These are phyloP conservation scores for Ursus arctos DNA, from an alignment of 2,113 vertebrate genomes.

Conservation along the genomic window DNA sequence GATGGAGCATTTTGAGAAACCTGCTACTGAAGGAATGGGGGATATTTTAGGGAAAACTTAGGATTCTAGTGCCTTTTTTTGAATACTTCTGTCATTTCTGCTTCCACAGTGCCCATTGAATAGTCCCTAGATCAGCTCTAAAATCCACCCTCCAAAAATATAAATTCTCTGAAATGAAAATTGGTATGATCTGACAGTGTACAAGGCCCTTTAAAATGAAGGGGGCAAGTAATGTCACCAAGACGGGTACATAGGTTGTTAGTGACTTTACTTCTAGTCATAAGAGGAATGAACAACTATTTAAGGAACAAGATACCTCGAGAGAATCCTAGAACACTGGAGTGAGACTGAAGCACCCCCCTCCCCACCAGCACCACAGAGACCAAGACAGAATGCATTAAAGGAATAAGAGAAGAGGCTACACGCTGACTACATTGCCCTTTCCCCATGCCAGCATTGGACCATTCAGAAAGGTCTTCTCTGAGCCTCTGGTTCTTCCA, in stretches of 20 bases:
- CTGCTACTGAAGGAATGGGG: background rate
- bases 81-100: background rate
- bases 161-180: conserved; percentile 42
- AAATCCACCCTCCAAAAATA: conserved; percentile 60
- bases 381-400: background rate
- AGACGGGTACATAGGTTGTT: background rate
- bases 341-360: background rate
- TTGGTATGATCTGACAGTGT: background rate
- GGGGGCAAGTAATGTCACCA: background rate
- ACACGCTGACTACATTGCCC: background rate
- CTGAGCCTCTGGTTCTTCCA: background rate
- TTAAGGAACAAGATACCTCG: background rate
- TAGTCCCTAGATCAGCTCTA: background rate
- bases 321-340: background rate
- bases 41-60: background rate
- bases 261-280: background rate
- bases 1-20: background rate
- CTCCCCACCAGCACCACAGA: background rate
- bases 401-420: background rate
- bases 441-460: background rate
- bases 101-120: background rate
- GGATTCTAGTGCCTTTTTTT: background rate
- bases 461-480: background rate
- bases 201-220: background rate
- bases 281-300: background rate